phyloP scores from a whole-genome alignment of 2,888 invertebrate genomes.

The Microctonus hyperodae region DNA sequence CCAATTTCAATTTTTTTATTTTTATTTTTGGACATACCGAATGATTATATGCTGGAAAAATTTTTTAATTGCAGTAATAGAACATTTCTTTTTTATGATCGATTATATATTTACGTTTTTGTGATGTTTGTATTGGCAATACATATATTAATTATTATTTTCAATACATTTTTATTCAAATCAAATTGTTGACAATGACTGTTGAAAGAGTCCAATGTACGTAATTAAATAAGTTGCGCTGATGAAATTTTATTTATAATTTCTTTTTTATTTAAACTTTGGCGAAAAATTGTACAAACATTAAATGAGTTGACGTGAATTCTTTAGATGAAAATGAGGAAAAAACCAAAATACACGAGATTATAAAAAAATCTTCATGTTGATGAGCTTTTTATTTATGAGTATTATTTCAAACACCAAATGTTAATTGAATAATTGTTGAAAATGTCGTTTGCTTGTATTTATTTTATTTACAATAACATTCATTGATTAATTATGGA shows the following conservation, averaged over 20 bases:
- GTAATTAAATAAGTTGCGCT: not conserved
- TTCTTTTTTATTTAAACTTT: not conserved
- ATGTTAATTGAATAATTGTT: no score
- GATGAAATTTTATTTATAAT: not conserved
- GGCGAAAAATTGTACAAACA: not conserved
- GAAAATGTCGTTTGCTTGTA: no score
- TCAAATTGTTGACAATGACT: not conserved
- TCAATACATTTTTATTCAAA: conserved; percentile 5
- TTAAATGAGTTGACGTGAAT: not conserved
- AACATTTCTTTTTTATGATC: not conserved
- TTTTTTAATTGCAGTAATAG: not conserved
- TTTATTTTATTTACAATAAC: no score
- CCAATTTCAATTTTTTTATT: not conserved
- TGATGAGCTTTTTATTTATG: not conserved
- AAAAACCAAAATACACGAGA: conserved; percentile 17
- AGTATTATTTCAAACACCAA: no score
- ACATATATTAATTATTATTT: conserved; percentile 5
- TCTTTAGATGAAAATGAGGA: not conserved
- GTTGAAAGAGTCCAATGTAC: conserved; percentile 17
- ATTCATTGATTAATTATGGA: no score
- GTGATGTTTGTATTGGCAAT: not conserved
- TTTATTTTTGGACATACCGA: not conserved
- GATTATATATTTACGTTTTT: not conserved
- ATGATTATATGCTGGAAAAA: conserved; percentile 1
- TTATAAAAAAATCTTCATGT: conserved; percentile 3